phyloP scores from a whole-genome alignment of 2,113 vertebrate species.

The Nipponia nippon region DNA sequence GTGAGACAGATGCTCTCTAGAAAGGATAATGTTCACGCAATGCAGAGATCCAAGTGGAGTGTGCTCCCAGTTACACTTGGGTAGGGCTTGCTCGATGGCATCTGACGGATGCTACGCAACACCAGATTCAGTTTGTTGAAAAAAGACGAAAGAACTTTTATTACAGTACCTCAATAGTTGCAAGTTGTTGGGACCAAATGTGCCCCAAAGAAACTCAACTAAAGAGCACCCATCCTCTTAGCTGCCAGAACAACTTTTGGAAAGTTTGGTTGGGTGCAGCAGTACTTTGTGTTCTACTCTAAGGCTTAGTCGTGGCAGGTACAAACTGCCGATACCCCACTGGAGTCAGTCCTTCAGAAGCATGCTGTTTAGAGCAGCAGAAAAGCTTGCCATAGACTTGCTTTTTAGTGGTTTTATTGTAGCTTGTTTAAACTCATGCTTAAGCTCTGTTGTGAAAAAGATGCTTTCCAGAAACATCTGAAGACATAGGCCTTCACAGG shows the following conservation, averaged over 20 bases:
- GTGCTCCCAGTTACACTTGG: not conserved
- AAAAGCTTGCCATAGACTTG: not conserved
- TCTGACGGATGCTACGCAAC: not conserved
- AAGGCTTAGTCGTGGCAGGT: not conserved
- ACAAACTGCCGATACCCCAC: not conserved
- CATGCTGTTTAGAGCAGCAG: not conserved
- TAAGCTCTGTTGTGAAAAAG: not conserved
- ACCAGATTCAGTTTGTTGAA: not conserved
- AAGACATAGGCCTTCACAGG: not conserved
- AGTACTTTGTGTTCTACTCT: not conserved
- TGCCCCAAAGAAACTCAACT: not conserved
- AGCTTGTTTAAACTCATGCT: not conserved
- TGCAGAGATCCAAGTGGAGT: fast-evolving
- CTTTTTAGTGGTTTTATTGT: not conserved
- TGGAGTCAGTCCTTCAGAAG: fast-evolving
- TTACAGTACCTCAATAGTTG: fast-evolving
- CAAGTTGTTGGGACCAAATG: not conserved
- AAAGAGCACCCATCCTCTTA: not conserved
- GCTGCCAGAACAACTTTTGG: not conserved
- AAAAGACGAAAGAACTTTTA: not conserved
- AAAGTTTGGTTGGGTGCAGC: not conserved
- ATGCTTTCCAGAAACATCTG: not conserved
- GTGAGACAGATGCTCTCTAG: not conserved
- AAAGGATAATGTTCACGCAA: fast-evolving
- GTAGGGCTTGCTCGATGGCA: not conserved